Conservation (phyloP, 2,797 vertebrate species). For the Chelmon rostratus region DNA sequence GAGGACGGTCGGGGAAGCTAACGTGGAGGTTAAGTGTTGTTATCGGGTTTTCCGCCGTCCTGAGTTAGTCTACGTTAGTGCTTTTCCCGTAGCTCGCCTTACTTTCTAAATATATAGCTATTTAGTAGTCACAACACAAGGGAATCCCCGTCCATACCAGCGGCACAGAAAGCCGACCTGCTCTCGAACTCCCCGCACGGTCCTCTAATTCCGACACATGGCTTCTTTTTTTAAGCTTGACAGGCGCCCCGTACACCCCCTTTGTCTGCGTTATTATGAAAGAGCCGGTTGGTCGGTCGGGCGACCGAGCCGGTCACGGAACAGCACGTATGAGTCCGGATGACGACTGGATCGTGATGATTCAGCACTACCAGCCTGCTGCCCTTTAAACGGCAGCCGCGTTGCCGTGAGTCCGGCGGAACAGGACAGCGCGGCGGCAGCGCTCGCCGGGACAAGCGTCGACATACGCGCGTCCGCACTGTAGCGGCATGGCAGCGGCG, state of each 20-base stretch:
- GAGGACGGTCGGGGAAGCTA: constrained; percentile 41
- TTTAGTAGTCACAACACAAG: constrained; percentile 33
- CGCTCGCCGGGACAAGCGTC: constrained; percentile 45
- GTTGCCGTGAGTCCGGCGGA: constrained; percentile 22
- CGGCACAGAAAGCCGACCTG: constrained; percentile 12
- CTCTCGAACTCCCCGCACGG: constrained; percentile 39
- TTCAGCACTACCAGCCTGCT: constrained; percentile 79
- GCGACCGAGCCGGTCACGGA: constrained; percentile 45
- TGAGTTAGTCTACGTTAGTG: background rate
- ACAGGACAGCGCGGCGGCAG: constrained; percentile 28
- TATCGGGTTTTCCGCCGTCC: constrained; percentile 1
- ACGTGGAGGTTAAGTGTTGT: constrained; percentile 16
- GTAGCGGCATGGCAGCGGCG: constrained; percentile 35
- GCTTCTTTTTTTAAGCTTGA: constrained; percentile 57
- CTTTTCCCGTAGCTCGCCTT: background rate
- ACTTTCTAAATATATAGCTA: background rate
- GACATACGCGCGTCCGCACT: constrained; percentile 24
- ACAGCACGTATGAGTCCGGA: constrained; percentile 42
- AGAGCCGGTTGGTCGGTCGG: constrained; percentile 45
- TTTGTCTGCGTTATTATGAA: constrained; percentile 76
- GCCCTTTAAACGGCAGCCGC: constrained; percentile 68
- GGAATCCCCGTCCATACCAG: constrained; percentile 64
- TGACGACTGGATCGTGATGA: constrained; percentile 80
- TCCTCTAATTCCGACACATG: constrained; percentile 79
- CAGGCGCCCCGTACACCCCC: constrained; percentile 55